Conservation (phyloP, 2,113 vertebrate genomes). For the Procavia capensis region DNA sequence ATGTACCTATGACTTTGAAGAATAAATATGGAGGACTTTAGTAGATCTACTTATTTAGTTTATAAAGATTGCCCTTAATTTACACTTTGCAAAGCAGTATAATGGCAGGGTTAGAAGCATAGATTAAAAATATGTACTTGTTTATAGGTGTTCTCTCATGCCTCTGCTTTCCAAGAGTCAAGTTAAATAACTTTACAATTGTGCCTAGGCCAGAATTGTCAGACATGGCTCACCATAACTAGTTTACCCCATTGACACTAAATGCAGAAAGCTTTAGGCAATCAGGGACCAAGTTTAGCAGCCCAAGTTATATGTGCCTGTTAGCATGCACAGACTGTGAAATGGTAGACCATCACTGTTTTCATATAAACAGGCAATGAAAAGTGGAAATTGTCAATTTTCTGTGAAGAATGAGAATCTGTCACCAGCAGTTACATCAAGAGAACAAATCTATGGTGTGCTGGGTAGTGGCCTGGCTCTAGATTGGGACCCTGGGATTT, state of each 20-base stretch:
- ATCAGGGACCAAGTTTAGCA: not conserved
- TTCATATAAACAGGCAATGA: not conserved
- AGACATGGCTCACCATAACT: not conserved
- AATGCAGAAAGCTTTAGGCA: not conserved
- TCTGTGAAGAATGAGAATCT: not conserved
- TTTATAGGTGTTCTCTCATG: not conserved
- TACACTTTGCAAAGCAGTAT: not conserved
- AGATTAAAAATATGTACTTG: not conserved
- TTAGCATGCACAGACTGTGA: not conserved
- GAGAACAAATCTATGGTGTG: not conserved
- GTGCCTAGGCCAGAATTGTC: not conserved
- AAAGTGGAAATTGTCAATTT: not conserved
- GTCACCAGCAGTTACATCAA: not conserved
- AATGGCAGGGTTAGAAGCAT: not conserved
- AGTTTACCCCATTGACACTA: not conserved
- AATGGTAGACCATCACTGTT: not conserved
- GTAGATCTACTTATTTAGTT: not conserved
- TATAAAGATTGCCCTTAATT: not conserved
- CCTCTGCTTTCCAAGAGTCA: not conserved
- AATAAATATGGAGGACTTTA: constrained; percentile 22
- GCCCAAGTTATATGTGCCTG: not conserved
- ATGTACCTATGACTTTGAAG: constrained; percentile 31
- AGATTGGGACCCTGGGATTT: not conserved
- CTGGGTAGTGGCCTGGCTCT: not conserved
- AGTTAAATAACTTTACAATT: not conserved